Conservation (phyloP, 2,888 invertebrate species). For the Lochmaea capreae region DNA sequence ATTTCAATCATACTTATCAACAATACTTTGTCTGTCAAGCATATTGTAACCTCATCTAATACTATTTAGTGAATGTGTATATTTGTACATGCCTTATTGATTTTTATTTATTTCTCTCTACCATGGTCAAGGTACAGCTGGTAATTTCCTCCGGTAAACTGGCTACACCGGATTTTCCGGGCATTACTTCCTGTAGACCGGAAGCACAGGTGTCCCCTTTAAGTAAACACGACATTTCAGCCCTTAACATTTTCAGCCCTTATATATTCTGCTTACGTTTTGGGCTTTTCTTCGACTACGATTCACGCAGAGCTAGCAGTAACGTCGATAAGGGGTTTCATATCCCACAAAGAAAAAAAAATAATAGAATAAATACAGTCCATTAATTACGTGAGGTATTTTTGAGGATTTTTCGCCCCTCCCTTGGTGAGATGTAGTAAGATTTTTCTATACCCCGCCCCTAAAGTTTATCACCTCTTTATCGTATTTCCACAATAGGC, state of each 20-base stretch:
- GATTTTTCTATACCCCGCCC: too few species aligned
- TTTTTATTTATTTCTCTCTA: constrained; percentile 33
- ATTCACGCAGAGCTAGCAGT: constrained; percentile 16
- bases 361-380: too few species aligned
- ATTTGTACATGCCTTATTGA: constrained; percentile 18
- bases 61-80: background rate
- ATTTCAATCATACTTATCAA: too few species aligned
- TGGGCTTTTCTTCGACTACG: constrained; percentile 28
- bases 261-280: constrained; percentile 40
- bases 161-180: constrained; percentile 53
- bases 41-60: background rate
- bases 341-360: background rate
- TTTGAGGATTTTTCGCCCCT: too few species aligned
- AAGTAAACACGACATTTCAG: constrained; percentile 58
- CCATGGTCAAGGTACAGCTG: constrained; percentile 44
- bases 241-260: constrained; percentile 47
- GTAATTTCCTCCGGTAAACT: constrained; percentile 51
- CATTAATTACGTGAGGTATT: too few species aligned
- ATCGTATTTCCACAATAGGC: too few species aligned
- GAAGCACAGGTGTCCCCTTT: constrained; percentile 63
- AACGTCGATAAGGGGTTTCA: background rate
- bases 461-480: too few species aligned
- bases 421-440: too few species aligned
- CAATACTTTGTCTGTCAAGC: too few species aligned
- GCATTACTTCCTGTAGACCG: constrained; percentile 58